A percentile compares a stretch with the other conserved stretches of the same genome.
phyloP scores from a whole-genome alignment of 1,140 invertebrate genomes.

The Zaprionus kolodkinae region DNA sequence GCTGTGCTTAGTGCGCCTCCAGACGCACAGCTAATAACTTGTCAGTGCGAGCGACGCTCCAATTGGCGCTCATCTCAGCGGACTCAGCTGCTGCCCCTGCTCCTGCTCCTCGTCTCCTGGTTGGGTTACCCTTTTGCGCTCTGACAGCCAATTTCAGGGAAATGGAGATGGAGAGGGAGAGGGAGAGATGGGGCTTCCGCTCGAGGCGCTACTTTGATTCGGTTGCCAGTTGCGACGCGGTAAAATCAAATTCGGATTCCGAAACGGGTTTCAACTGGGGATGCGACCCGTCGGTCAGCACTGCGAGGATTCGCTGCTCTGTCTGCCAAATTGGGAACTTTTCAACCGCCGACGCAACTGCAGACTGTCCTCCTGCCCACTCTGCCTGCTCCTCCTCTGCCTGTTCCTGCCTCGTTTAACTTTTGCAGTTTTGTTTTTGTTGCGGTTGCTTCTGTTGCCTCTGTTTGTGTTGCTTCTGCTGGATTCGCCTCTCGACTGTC shows the following conservation, averaged over 20 bases:
- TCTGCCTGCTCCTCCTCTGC: not conserved
- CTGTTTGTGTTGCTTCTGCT: conserved; percentile 43
- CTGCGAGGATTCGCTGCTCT: conserved; percentile 15
- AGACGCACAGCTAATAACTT: conserved; percentile 55
- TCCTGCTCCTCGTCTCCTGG: not conserved
- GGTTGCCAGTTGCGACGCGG: conserved; percentile 49
- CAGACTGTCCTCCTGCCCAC: conserved; percentile 9
- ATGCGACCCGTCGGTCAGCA: not conserved
- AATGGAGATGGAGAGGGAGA: conserved; percentile 2
- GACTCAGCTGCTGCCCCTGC: not conserved
- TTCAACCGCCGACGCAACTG: conserved; percentile 36
- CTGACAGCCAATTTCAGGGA: conserved; percentile 53
- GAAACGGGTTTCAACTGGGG: conserved; percentile 21
- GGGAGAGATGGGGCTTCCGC: conserved; percentile 21
- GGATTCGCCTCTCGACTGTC: conserved; percentile 53
- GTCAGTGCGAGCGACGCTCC: conserved; percentile 50
- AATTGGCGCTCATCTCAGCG: conserved; percentile 42
- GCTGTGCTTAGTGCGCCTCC: conserved; percentile 20
- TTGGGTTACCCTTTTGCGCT: conserved; percentile 11
- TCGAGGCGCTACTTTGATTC: conserved; percentile 34
- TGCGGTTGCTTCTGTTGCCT: conserved; percentile 45
- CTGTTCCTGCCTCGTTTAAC: conserved; percentile 32
- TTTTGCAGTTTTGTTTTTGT: conserved; percentile 65
- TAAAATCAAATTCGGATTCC: conserved; percentile 64
- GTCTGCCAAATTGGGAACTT: conserved; percentile 64